Evolutionary conservation across 2,888 invertebrate genomes (phyloP), one percentile per base, ranked within the genome.

Genomic region (Tenthredo amoena): DNA sequence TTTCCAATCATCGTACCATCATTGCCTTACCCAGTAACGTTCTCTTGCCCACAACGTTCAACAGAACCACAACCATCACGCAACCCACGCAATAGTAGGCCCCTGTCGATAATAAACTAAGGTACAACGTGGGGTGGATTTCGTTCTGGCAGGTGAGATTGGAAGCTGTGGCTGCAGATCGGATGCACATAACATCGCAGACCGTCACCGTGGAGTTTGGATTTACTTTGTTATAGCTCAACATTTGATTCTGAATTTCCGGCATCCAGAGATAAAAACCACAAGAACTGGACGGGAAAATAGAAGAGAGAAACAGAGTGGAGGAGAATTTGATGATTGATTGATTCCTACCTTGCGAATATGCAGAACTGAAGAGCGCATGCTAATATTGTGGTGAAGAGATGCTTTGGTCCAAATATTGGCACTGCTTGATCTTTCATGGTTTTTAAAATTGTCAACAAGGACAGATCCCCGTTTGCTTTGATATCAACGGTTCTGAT

Each of bases 191-290:
- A 40, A n/a, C 72, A 15, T 72, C 40, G 40, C 72, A 72, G 72
- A 43, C 18, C 40, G 72, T 40, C 7, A 10, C 21, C 40, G 72
- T 40, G 4, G 72, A n/a, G 40, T 37, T 72, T 6, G 72, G 72
- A 37, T 40, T 40, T 9, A 21, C 9, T 34, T 1, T 40, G 40
- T 31, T 34, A 15, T 68, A 31, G 31, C 15, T 31, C 68, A 72
- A 9, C 18, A 72, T 37, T 15, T 40, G 72, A 21, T 72, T 72
- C 40, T 34, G 37, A 6, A 72, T 72, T 18, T 72, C 72, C 10
- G 72, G 72, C 4, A 72, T 7, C 72, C 72, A 72, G 40, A 72
- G n/a, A 37, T 40, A 72, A 10, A 72, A 31, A 21, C 72, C 72
- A 18, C 12, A n/a, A n/a, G 72, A 18, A 9, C 72, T 72, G 37